These are phyloP conservation scores for Amniataba percoides DNA, from an alignment of 2,797 vertebrate species.

Conservation along the genomic window DNA sequence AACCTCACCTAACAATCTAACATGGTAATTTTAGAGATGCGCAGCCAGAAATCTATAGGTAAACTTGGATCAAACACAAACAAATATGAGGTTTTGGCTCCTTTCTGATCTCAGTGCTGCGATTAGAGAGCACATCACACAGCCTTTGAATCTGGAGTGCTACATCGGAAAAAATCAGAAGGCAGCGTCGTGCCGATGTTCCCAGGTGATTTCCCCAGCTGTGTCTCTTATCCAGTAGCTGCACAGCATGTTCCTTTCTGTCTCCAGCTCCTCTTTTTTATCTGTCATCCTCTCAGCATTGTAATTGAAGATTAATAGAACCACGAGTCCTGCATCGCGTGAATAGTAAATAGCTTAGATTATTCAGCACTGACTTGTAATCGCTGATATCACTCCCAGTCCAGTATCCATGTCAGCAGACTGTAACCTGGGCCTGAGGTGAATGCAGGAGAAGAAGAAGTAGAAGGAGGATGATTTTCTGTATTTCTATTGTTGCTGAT, in stretches of 20 bases:
- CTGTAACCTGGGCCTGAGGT: slow-evolving; percentile 11
- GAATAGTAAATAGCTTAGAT: slow-evolving; percentile 51
- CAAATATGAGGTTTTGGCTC: slow-evolving; percentile 14
- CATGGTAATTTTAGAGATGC: slow-evolving; percentile 1
- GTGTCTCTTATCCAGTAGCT: slow-evolving; percentile 61
- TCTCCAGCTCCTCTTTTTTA: slow-evolving; percentile 51
- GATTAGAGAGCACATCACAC: slow-evolving; percentile 51
- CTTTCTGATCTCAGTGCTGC: slow-evolving; percentile 36
- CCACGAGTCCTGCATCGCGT: slow-evolving; percentile 23
- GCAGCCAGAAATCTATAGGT: slow-evolving; percentile 2
- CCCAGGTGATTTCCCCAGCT: slow-evolving; percentile 75
- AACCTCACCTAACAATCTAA: slow-evolving; percentile 9
- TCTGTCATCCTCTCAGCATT: slow-evolving; percentile 55
- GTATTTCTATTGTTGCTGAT: slow-evolving; percentile 6
- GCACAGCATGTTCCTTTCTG: slow-evolving; percentile 58
- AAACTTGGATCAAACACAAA: slow-evolving; percentile 40
- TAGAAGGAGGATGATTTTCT: background rate
- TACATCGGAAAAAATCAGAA: slow-evolving; percentile 45
- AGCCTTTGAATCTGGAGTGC: slow-evolving; percentile 61
- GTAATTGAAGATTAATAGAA: slow-evolving; percentile 70
- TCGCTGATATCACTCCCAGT: slow-evolving; percentile 27
- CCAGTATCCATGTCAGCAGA: slow-evolving; percentile 12
- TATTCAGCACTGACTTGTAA: slow-evolving; percentile 40
- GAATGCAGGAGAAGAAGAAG: background rate
- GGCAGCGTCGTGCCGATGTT: slow-evolving; percentile 44